Evolutionary conservation across 1,140 invertebrate species (phyloP).

Genomic region (Zaprionus inermis): DNA sequence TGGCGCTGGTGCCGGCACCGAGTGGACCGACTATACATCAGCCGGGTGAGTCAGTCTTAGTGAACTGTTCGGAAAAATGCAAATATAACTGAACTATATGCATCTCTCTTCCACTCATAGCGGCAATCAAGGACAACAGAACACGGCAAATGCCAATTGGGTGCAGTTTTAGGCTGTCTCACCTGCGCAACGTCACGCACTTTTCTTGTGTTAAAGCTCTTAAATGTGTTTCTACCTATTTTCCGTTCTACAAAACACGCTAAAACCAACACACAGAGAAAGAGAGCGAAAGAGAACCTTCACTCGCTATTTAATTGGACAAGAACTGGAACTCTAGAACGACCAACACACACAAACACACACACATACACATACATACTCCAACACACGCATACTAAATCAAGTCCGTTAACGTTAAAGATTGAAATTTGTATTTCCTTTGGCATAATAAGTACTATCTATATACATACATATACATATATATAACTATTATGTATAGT

Average conservation of each 20-base stretch:
- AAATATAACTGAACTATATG: background rate
- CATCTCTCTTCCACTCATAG: constrained; percentile 64
- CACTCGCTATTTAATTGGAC: constrained; percentile 33
- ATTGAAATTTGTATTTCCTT: constrained; percentile 50
- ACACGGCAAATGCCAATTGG: constrained; percentile 88
- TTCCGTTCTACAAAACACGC: background rate
- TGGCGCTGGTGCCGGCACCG: constrained; percentile 84
- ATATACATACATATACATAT: constrained; percentile 8
- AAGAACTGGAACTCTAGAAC: constrained; percentile 18
- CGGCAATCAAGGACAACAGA: constrained; percentile 84
- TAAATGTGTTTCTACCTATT: constrained; percentile 30
- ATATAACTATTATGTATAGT: constrained; percentile 7
- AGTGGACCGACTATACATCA: constrained; percentile 93
- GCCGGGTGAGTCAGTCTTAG: constrained; percentile 85
- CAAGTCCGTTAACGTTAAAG: constrained; percentile 64
- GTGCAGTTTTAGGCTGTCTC: constrained; percentile 88
- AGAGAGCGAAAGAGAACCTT: constrained; percentile 16
- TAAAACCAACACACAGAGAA: background rate
- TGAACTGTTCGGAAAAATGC: background rate
- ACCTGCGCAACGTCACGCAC: constrained; percentile 46
- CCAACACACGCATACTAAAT: constrained; percentile 16
- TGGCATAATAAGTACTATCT: constrained; percentile 28
- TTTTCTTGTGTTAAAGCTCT: constrained; percentile 43
- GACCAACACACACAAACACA: constrained; percentile 23
- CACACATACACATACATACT: constrained; percentile 19